Evolutionary conservation across 2,888 invertebrate species (phyloP), one percentile per base, ranked within the genome.

Genomic region (Agrochola lychnidis): DNA sequence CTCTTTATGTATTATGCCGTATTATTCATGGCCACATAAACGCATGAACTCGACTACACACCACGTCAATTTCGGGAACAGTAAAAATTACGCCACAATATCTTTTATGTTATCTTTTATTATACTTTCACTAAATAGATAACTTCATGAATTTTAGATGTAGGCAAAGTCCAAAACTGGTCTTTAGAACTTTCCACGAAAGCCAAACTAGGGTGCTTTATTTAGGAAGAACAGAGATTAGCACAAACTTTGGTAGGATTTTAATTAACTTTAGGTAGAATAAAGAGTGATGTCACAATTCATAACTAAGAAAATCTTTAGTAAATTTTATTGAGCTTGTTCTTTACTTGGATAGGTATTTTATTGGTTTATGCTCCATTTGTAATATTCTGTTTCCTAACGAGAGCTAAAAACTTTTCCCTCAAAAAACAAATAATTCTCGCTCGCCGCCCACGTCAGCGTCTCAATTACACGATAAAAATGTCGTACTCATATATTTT

Each of bases 11-110:
- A 89, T 89, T 88, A 76, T 72, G 70, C 80, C 86, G 70, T 82
- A 90, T 89, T 89, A 91, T 88, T 86, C 86, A 88, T 86, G 75
- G 73, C 79, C 82, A 73, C 82, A 84, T 88, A 87, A 87, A 88
- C 85, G 87, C 88, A 88, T 84, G 82, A 87, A 82, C 82, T 76
- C 67, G 68, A 82, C 74, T 78, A 78, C 72, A 81, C 73, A 71
- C 79, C 79, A 82, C 79, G 72, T 74, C 87, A 90, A 91, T 89
- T 90, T 90, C 78, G 57, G 48, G 62, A 66, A 78, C 79, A 78
- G 79, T 87, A 87, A 89, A 88, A 89, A 85, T 83, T 85, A 84
- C 78, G 75, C 73, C 75, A 84, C 73, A 81, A 83, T 84, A 84
- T 86, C 63, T 79, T 83, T 85, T 78, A 85, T 78, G 66, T 73